phyloP scores from a whole-genome alignment of 2,888 invertebrate genomes.

The Elysia crispata region DNA sequence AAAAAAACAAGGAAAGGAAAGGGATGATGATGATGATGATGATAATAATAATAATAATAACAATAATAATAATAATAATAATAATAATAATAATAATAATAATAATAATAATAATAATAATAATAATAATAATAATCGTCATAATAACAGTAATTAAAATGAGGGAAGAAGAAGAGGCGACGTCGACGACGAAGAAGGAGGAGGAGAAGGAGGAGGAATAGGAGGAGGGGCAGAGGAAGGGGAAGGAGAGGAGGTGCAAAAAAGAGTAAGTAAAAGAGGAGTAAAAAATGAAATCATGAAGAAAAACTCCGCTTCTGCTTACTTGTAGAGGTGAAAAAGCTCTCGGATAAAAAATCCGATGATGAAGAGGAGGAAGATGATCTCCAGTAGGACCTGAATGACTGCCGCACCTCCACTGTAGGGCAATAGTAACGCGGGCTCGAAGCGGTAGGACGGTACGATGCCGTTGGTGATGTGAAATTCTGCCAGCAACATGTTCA shows the following conservation, averaged over 20 bases:
- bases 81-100: too few relatives aligned
- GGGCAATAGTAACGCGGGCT: constrained; percentile 73
- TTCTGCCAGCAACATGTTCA: constrained; percentile 73
- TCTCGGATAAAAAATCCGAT: constrained; percentile 76
- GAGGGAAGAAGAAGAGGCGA: too few relatives aligned
- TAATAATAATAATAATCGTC: too few relatives aligned
- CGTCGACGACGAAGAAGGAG: too few relatives aligned
- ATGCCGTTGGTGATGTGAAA: constrained; percentile 72
- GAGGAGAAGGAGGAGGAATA: background rate
- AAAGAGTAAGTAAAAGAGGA: background rate
- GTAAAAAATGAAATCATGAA: too few relatives aligned
- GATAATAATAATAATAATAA: background rate
- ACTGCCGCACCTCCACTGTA: constrained; percentile 65
- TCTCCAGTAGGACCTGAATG: constrained; percentile 71
- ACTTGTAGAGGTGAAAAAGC: constrained; percentile 60
- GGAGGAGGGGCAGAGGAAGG: background rate
- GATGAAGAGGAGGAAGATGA: constrained; percentile 63
- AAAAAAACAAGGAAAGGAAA: background rate
- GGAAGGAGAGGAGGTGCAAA: background rate
- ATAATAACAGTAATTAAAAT: too few relatives aligned
- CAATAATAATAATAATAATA: too few relatives aligned
- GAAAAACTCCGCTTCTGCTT: background rate
- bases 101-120: too few relatives aligned
- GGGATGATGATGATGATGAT: background rate
- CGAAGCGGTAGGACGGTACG: constrained; percentile 70